These are phyloP conservation scores for Pempheris klunzingeri DNA, from an alignment of 2,797 vertebrate species.

Conservation along the genomic window DNA sequence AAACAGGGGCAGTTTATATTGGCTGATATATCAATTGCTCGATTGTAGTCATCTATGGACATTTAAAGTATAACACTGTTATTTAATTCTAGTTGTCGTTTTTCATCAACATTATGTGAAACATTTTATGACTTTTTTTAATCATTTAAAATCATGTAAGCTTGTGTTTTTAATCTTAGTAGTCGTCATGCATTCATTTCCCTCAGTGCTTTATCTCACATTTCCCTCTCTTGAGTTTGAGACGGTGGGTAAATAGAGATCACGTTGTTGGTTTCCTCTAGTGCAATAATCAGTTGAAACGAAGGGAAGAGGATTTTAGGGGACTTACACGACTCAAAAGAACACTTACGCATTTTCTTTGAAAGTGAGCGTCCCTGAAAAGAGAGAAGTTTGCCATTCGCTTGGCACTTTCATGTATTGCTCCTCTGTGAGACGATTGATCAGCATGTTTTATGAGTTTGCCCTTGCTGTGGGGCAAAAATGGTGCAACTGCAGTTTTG, in stretches of 20 bases:
- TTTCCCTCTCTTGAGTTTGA: conserved; percentile 69
- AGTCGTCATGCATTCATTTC: conserved; percentile 63
- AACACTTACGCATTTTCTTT: conserved; percentile 51
- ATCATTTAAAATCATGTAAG: conserved; percentile 72
- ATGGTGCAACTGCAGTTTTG: conserved; percentile 57
- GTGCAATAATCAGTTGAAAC: conserved; percentile 92
- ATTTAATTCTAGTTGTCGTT: conserved; percentile 71
- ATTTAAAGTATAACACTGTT: conserved; percentile 79
- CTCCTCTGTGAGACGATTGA: conserved; percentile 50
- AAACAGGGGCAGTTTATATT: conserved; percentile 55
- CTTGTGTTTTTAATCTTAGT: conserved; percentile 80
- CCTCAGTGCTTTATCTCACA: conserved; percentile 55
- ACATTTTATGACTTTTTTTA: conserved; percentile 79
- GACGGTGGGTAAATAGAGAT: conserved; percentile 76
- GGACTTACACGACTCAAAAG: conserved; percentile 42
- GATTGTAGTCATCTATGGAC: conserved; percentile 65
- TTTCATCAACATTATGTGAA: conserved; percentile 73
- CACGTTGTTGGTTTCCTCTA: conserved; percentile 88
- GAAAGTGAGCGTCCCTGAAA: conserved; percentile 39
- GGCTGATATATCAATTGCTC: conserved; percentile 65
- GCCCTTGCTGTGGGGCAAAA: conserved; percentile 27
- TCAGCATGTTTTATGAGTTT: conserved; percentile 43
- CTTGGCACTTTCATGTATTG: conserved; percentile 61
- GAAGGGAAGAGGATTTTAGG: conserved; percentile 70
- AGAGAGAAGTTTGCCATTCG: conserved; percentile 43